phyloP scores from a whole-genome alignment of 2,797 vertebrate genomes.

The Tarsius wallacei region DNA sequence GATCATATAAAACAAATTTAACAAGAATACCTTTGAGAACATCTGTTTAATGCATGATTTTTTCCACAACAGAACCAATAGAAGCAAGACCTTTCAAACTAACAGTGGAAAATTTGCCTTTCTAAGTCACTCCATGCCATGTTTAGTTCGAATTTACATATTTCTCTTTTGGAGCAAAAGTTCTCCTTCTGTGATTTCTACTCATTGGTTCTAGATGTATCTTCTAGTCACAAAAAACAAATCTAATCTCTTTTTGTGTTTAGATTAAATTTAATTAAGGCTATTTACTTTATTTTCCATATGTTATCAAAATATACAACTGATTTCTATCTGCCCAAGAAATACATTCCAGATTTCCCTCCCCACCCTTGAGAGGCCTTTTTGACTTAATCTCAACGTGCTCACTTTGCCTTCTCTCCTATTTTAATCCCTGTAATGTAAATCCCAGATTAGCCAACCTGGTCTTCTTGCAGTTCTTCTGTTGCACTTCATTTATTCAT shows the following conservation, averaged over 20 bases:
- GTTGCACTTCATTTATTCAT: neutral
- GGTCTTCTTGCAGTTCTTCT: neutral
- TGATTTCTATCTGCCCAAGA: neutral
- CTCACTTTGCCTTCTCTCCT: neutral
- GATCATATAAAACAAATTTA: no score
- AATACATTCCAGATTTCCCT: neutral
- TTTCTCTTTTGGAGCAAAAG: neutral
- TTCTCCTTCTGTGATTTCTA: neutral
- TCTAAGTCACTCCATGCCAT: neutral
- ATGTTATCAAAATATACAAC: slow-evolving; percentile 29
- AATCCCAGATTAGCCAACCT: neutral
- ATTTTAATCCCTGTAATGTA: neutral
- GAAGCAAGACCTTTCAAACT: neutral
- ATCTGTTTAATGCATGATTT: neutral
- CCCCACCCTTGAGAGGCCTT: neutral
- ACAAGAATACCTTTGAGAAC: neutral
- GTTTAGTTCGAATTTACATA: slow-evolving; percentile 1
- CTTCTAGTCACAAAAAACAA: neutral
- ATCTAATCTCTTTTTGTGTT: neutral
- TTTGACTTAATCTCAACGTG: neutral
- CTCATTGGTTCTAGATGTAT: neutral
- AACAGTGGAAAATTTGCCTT: neutral
- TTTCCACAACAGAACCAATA: neutral
- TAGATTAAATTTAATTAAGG: slow-evolving; percentile 29
- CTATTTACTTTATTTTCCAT: neutral